phyloP scores from a whole-genome alignment of 2,888 invertebrate species.

The Drosophila vallismaia region DNA sequence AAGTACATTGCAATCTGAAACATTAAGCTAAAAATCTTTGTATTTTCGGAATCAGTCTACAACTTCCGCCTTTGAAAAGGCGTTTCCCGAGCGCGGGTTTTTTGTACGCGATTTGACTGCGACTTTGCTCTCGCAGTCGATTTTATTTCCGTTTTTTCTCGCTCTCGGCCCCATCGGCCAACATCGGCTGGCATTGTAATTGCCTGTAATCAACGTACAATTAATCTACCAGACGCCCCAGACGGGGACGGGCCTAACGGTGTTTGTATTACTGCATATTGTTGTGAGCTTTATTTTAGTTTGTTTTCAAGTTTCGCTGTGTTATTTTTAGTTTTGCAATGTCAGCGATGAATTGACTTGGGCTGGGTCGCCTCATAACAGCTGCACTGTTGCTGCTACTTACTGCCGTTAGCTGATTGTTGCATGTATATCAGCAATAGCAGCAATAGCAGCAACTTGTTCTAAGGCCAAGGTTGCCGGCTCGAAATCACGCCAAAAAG shows the following conservation, averaged over 20 bases:
- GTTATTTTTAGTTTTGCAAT: conserved; percentile 73
- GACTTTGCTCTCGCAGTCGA: conserved; percentile 56
- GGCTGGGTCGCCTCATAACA: conserved; percentile 47
- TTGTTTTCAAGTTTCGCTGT: conserved; percentile 27
- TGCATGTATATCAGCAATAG: conserved; percentile 24
- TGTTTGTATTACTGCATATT: conserved; percentile 53
- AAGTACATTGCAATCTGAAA: conserved; percentile 19
- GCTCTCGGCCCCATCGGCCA: conserved; percentile 30
- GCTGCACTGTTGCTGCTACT: conserved; percentile 44
- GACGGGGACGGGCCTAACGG: conserved; percentile 68
- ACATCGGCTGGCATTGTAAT: conserved; percentile 68
- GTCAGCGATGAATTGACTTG: conserved; percentile 47
- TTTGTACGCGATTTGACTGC: conserved; percentile 54
- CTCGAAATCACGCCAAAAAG: conserved; percentile 63
- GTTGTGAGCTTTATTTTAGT: conserved; percentile 15
- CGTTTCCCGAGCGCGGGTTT: too few species aligned
- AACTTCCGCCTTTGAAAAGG: conserved; percentile 6
- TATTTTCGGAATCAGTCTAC: not conserved
- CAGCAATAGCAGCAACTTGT: conserved; percentile 40
- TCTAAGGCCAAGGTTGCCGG: conserved; percentile 81
- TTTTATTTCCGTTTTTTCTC: conserved; percentile 63
- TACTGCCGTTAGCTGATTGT: conserved; percentile 59
- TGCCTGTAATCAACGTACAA: conserved; percentile 73
- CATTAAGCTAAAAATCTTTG: not conserved
- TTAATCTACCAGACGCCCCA: conserved; percentile 73